Evolutionary conservation across 2,888 invertebrate genomes (phyloP).

Genomic region (Lepeophtheirus nordmannii): DNA sequence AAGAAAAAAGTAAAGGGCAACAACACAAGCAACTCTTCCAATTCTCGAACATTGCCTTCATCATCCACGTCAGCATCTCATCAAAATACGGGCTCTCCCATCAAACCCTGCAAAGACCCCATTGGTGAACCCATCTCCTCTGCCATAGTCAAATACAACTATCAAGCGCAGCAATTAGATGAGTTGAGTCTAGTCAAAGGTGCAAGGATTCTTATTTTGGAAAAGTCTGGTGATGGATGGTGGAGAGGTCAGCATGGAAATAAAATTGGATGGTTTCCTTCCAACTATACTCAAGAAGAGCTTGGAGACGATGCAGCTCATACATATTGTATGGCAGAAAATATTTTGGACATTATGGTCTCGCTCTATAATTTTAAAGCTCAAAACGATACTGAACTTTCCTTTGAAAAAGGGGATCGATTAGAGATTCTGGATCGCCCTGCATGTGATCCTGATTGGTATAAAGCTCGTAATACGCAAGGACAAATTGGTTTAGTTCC

Average conservation of each 20-base stretch:
- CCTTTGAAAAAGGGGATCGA: constrained; percentile 90
- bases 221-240: constrained; percentile 98
- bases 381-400: constrained; percentile 85
- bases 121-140: constrained; percentile 71
- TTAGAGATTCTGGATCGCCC: constrained; percentile 92
- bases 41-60: constrained; percentile 54
- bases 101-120: constrained; percentile 37
- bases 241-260: constrained; percentile 77
- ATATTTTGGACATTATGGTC: constrained; percentile 85
- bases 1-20: constrained; percentile 64
- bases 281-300: constrained; percentile 65
- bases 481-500: constrained; percentile 91
- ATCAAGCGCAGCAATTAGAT: constrained; percentile 77
- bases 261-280: constrained; percentile 79
- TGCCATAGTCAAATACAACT: constrained; percentile 77
- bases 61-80: constrained; percentile 54
- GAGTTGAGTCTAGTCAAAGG: constrained; percentile 88
- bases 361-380: constrained; percentile 82
- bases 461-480: constrained; percentile 78
- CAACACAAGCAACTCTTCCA: constrained; percentile 50
- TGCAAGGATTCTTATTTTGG: constrained; percentile 78
- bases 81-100: constrained; percentile 44
- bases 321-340: constrained; percentile 84
- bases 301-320: constrained; percentile 37
- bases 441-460: constrained; percentile 96